Evolutionary conservation across 2,113 vertebrate species (phyloP), one percentile per base, ranked within the genome.

Genomic region (Atractosteus spatula): DNA sequence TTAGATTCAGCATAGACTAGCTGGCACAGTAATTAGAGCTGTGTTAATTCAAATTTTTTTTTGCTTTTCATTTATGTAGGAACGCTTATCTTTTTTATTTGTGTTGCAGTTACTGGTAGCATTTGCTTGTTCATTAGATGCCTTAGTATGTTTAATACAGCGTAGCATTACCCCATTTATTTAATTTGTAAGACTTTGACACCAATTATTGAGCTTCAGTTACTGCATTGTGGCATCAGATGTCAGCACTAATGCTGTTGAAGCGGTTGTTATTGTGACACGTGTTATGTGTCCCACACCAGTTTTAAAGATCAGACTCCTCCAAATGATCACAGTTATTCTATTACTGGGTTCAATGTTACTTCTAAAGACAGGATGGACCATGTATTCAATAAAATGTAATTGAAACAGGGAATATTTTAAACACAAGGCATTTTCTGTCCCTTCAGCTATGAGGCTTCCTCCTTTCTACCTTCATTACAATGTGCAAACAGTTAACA

Each of bases 171-270:
- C 83, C 90, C 86, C 87, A 90, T 92, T 90, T 91, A 89, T 90
- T 91, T 91, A 87, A 90, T 92, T 90, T 92, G 89, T 90, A 91
- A 90, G 89, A 88, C 86, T 89, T 87, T 90, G 90, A 92, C 89
- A 92, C 89, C 85, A 89, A 90, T 92, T 91, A 90, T 91, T 91
- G 89, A 89, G 90, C 88, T 90, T 91, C 89, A 88, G 91, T 92
- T 90, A 88, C 82, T 80, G 82, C 74, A 84, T 90, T 87, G 86
- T 84, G 85, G 87, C 86, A 79, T 90, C 89, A 90, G 88, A 91
- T 89, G 89, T 92, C 90, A 89, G 47, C 74, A 68, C 81, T 92
- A 90, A 92, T 91, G 89, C 84, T 83, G 54, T 59, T 44, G 70
- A 55, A 69, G 79, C 83, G 83, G 84, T 86, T 89, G 85, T 83